These are phyloP conservation scores for Apamea anceps DNA, from an alignment of 2,888 invertebrate genomes.

Conservation along the genomic window DNA sequence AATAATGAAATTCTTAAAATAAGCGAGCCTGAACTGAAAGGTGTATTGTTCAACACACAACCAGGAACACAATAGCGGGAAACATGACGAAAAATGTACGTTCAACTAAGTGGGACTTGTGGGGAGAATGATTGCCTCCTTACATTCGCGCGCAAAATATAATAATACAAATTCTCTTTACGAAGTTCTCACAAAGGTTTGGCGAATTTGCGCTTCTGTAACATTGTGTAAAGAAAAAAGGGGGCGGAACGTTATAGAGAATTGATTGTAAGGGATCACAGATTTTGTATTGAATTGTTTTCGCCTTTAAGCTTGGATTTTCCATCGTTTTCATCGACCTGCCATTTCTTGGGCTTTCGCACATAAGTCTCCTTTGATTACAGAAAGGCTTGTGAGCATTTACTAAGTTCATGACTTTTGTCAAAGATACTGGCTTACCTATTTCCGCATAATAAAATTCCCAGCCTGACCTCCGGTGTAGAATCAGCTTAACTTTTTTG, in stretches of 20 bases:
- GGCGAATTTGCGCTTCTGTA: constrained; percentile 38
- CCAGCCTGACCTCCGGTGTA: neutral
- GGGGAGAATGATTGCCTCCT: constrained; percentile 45
- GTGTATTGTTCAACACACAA: constrained; percentile 48
- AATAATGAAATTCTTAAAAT: constrained; percentile 43
- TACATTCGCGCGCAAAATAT: constrained; percentile 45
- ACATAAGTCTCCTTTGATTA: constrained; percentile 15
- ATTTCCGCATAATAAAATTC: constrained; percentile 33
- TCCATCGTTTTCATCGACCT: neutral
- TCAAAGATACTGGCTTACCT: neutral
- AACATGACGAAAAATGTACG: constrained; percentile 49
- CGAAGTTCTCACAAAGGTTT: constrained; percentile 45
- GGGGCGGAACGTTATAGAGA: constrained; percentile 14
- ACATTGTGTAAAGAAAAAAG: constrained; percentile 40
- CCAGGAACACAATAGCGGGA: constrained; percentile 41
- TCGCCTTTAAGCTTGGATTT: constrained; percentile 13
- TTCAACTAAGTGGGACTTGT: constrained; percentile 51
- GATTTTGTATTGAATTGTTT: constrained; percentile 35
- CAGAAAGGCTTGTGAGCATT: constrained; percentile 12
- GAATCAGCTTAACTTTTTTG: constrained; percentile 12
- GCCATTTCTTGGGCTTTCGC: neutral
- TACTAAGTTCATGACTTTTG: constrained; percentile 2
- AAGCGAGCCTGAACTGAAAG: constrained; percentile 36
- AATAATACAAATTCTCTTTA: constrained; percentile 48
- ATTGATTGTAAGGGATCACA: constrained; percentile 25